phyloP scores from a whole-genome alignment of 2,888 invertebrate species.

The Dolomedes plantarius region DNA sequence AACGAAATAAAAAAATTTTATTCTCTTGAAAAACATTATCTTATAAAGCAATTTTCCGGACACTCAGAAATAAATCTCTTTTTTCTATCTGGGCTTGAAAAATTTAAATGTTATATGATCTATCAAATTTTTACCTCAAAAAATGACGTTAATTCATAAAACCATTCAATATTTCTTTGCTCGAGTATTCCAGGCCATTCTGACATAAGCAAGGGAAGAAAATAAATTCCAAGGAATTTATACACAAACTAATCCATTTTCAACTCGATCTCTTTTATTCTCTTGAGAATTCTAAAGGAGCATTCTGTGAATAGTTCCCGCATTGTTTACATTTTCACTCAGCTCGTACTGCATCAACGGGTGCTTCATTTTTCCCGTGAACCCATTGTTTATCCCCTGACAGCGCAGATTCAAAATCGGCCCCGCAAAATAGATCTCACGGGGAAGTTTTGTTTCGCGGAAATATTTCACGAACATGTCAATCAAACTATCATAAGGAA shows the following conservation, averaged over 20 bases:
- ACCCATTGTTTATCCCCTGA: not conserved
- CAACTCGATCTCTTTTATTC: not conserved
- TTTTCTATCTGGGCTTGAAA: too few species aligned
- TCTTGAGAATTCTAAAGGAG: not conserved
- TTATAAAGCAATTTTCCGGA: too few species aligned
- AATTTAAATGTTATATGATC: too few species aligned
- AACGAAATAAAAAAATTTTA: too few species aligned
- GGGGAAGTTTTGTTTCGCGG: not conserved
- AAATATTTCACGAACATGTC: not conserved
- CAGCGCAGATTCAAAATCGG: not conserved
- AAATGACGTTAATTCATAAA: too few species aligned
- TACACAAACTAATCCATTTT: not conserved
- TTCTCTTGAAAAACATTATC: too few species aligned
- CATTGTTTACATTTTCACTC: conserved; percentile 18
- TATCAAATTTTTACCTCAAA: too few species aligned
- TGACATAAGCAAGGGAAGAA: too few species aligned
- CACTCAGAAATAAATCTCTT: too few species aligned
- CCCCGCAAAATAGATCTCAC: not conserved
- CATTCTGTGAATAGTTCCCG: not conserved
- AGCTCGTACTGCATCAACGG: not conserved
- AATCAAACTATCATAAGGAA: not conserved
- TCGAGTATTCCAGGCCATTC: too few species aligned
- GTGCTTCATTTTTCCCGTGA: conserved; percentile 1
- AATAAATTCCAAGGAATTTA: not conserved
- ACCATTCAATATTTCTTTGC: too few species aligned